Evolutionary conservation across 2,888 invertebrate genomes (phyloP), one percentile per base, ranked within the genome.

Genomic region (Apotomis betuletana): DNA sequence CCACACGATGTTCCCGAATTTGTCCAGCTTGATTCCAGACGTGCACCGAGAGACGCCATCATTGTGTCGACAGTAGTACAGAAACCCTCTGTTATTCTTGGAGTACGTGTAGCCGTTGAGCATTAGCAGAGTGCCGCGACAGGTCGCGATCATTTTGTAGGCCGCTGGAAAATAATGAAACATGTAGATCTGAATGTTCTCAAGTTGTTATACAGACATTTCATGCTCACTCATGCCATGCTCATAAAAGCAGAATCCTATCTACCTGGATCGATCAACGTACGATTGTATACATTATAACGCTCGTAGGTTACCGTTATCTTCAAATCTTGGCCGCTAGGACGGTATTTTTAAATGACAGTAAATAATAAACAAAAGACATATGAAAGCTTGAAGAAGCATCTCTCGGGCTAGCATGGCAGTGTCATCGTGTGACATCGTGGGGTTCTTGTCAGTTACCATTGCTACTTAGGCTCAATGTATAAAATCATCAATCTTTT

Each of bases 71-170:
- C 69, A 68, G 62, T 69, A 67, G 38, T 69, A 72, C 15, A 65
- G 27, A 9, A 57, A 60, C 0, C 67, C 69, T 36, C 67, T 9
- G 10, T 62, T 74, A 60, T 65, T 73, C 44, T 73, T 74, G 0
- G 67, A 70, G 52, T 67, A 74, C 4, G 74, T 70, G 27, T 67
- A 74, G 3, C 69, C 69, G 10, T 75, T 74, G 3, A 75, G 62
- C 74, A 75, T 69, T 10, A 75, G 67, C 3, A 75, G 60, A 0
- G 60, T 62, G n/a, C 73, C 72, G 10, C 74, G 69, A 10, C 59
- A 70, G 10, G 73, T 72, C 4, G 67, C 44, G 41, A 72, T 72
- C 72, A 72, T 72, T 52, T 62, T 68, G 46, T 72, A 72, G 38
- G 27, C n/a, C 9, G 10, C 71, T 71, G 71, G 13, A 69, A 71